Evolutionary conservation across 2,888 invertebrate genomes (phyloP), one percentile per base, ranked within the genome.

Genomic region (Lasioglossum morio): DNA sequence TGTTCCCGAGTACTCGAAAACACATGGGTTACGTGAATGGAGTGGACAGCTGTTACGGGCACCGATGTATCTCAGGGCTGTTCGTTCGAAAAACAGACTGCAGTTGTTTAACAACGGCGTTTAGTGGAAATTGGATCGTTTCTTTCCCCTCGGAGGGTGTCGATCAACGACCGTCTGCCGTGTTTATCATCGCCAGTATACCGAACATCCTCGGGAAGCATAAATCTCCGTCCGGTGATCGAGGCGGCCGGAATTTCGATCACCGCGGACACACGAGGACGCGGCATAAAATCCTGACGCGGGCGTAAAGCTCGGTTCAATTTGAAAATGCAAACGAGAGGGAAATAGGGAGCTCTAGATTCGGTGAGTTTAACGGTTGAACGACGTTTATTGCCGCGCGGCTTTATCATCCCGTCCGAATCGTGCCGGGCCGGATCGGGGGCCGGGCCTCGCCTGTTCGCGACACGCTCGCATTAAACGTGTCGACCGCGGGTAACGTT

Each of bases 401-500:
- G 77, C 77, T 88, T 89, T 76, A 82, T 77, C 84, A 48, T 76
- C 72, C 78, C 79, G 72, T 74, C 66, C 72, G 70, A 79, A 80
- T 81, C 74, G 78, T 81, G 76, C 76, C 70, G 19, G 66, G 73
- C 19, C 63, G 63, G 60, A 12, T 14, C 27, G 60, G 40, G 63
- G 30, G 12, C 4, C 60, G 2, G 19, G 19, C 10, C 34, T 19
- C 23, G 66, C 40, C 43, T 69, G 43, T 72, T 85, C 79, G 79
- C 78, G 72, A 78, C 79, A 78, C 77, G 82, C 66, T 76, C 80
- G 84, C 75, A 82, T 91, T 86, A 86, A 88, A 87, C 85, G 86
- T 79, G 89, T 83, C 84, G 86, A 85, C 86, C 90, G 69, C 85
- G 81, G 85, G 81, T 88, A 89, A 90, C 89, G 89, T 89, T 92